These are phyloP conservation scores for Huso huso DNA, from an alignment of 2,797 vertebrate species.

Conservation along the genomic window DNA sequence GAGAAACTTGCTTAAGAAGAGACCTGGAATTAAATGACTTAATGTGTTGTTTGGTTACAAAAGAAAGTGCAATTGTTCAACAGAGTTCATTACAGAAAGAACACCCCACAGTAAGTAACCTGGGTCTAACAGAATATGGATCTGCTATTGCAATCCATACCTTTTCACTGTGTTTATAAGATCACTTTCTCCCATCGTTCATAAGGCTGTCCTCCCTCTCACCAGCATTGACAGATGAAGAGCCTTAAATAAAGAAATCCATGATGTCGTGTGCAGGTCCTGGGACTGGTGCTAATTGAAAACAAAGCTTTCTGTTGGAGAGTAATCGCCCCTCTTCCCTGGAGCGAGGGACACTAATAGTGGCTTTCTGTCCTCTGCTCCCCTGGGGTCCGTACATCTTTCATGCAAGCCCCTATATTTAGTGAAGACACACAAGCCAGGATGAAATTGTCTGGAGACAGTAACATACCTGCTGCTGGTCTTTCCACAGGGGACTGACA, in stretches of 20 bases:
- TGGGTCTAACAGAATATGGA: no score
- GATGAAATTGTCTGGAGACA: not conserved
- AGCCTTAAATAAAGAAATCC: not conserved
- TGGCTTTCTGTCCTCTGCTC: not conserved
- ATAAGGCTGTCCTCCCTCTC: no score
- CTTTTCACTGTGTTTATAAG: no score
- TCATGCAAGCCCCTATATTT: not conserved
- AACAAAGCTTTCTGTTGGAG: not conserved
- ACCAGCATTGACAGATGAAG: no score
- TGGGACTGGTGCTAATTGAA: not conserved
- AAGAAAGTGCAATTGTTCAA: no score
- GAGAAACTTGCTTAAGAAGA: no score
- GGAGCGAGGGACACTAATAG: not conserved
- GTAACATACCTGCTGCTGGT: not conserved
- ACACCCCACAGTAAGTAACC: no score
- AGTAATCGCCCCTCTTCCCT: not conserved
- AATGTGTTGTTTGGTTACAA: no score
- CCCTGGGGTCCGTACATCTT: not conserved
- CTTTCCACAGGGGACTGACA: not conserved
- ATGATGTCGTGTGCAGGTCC: not conserved
- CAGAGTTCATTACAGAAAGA: no score
- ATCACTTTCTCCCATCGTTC: no score
- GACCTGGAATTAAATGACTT: no score
- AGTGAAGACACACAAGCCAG: not conserved
- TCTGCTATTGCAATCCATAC: no score